Conservation (phyloP, 2,113 vertebrate genomes). For the Ptilorrhoa leucosticta region DNA sequence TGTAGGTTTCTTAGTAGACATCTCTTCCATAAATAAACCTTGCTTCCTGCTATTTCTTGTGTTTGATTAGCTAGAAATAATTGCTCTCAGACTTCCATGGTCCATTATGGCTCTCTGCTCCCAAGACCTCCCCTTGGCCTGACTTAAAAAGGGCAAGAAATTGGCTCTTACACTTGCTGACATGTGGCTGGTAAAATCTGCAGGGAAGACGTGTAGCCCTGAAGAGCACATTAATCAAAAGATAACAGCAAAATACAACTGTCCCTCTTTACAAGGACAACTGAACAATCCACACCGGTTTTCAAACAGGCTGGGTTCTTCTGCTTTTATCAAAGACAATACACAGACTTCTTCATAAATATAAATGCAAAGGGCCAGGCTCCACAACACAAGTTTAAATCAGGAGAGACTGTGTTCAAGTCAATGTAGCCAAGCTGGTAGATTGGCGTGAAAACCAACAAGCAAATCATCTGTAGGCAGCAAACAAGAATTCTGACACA, state of each 20-base stretch:
- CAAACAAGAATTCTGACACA: neutral
- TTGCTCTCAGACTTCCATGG: slow-evolving; percentile 10
- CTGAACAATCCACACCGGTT: neutral
- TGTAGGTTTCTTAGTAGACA: neutral
- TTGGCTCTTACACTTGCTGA: slow-evolving; percentile 23
- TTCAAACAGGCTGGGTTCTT: neutral
- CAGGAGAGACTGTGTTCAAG: neutral
- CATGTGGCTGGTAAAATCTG: slow-evolving; percentile 10
- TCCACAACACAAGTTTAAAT: neutral
- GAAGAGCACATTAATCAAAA: slow-evolving; percentile 11
- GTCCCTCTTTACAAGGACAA: neutral
- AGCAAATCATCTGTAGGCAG: neutral
- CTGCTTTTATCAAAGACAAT: neutral
- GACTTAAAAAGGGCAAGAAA: slow-evolving; percentile 42
- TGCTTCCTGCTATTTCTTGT: slow-evolving; percentile 1
- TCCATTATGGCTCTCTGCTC: neutral
- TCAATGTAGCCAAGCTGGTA: neutral
- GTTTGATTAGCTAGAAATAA: slow-evolving; percentile 41
- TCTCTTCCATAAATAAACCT: slow-evolving; percentile 6
- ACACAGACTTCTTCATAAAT: slow-evolving; percentile 14
- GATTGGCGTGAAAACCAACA: neutral
- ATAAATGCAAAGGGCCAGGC: neutral
- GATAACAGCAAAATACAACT: neutral
- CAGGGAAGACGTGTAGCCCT: neutral
- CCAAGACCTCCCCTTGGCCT: slow-evolving; percentile 16